Conservation (phyloP, 2,797 vertebrate species). For the Merluccius polli region DNA sequence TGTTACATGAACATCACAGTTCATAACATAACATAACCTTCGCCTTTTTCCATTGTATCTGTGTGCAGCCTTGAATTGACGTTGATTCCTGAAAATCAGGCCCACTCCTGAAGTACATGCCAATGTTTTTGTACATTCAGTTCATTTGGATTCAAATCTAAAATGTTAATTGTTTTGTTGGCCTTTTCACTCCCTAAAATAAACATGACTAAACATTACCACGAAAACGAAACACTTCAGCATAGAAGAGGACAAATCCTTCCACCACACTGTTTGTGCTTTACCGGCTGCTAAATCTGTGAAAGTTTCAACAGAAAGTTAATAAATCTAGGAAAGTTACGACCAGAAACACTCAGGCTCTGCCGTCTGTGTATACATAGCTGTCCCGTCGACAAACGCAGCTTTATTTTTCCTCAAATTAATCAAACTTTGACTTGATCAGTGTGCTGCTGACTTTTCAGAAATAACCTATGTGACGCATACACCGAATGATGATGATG, state of each 20-base stretch:
- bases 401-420: slow-evolving; percentile 33
- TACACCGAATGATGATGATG: slow-evolving; percentile 43
- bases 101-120: background rate
- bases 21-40: background rate
- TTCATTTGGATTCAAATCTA: no score
- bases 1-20: background rate
- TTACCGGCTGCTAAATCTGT: slow-evolving; percentile 31
- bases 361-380: slow-evolving; percentile 32
- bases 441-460: slow-evolving; percentile 62
- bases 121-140: background rate
- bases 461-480: slow-evolving; percentile 45
- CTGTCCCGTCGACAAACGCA: slow-evolving; percentile 48
- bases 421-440: slow-evolving; percentile 59
- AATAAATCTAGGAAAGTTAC: slow-evolving; percentile 26
- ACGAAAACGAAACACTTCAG: background rate
- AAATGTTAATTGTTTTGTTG: background rate
- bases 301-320: background rate
- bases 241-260: slow-evolving; percentile 29
- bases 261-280: slow-evolving; percentile 29
- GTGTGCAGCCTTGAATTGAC: background rate
- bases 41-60: background rate
- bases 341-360: slow-evolving; percentile 31
- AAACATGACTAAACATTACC: background rate
- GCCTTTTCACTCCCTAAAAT: background rate
- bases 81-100: background rate